Percentiles rank a stretch among this genome's conserved stretches.
phyloP scores from a whole-genome alignment of 23 tunicate species.

The Trididemnum miniatum region DNA sequence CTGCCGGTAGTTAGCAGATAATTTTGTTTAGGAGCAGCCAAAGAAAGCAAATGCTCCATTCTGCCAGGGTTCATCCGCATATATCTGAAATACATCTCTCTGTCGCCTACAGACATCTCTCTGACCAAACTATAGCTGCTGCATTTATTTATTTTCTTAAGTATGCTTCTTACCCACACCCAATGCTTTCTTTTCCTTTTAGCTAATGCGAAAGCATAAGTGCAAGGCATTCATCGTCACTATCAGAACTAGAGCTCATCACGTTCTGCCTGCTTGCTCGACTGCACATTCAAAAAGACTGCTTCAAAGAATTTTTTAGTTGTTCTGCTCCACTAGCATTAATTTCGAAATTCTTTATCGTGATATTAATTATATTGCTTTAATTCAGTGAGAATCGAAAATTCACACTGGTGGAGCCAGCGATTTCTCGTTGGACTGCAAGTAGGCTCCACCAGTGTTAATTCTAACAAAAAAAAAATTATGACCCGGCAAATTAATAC shows the following conservation, averaged over 20 bases:
- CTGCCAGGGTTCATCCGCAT: slow-evolving; percentile 5
- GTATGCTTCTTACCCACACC: not conserved
- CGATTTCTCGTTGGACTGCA: no score
- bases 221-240: not conserved
- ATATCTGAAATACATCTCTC: slow-evolving; percentile 15
- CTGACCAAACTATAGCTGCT: not conserved
- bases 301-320: no score
- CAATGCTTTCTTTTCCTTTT: not conserved
- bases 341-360: no score
- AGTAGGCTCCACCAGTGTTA: no score
- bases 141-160: not conserved
- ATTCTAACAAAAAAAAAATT: no score
- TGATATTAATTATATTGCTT: no score
- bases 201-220: not conserved
- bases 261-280: no score
- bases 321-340: no score
- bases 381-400: no score
- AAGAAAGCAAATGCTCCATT: not conserved
- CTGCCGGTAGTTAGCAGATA: not conserved
- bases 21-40: not conserved
- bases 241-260: not conserved
- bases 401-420: no score
- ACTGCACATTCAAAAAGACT: no score
- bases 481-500: no score
- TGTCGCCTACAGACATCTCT: not conserved